Evolutionary conservation across 2,797 vertebrate genomes (phyloP), one percentile per base, ranked within the genome.

Genomic region (Acanthurus leucopareius): DNA sequence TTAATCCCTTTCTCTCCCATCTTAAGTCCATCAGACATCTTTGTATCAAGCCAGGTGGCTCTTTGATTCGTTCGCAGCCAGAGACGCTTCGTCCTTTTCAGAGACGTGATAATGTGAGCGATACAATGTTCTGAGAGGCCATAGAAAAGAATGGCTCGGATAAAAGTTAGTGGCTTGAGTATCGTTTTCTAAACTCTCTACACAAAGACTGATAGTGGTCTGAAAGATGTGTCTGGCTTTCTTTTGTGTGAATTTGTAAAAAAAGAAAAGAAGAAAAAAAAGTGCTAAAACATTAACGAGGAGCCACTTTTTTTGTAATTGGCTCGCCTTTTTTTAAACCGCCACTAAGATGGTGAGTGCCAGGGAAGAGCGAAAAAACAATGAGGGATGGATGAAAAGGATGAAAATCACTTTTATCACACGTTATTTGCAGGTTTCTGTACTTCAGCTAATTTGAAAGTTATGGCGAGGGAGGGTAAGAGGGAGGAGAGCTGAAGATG

Each of bases 371-470:
- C 19, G 63, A 48, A 67, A 72, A 66, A 67, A 72, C 49, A 86
- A 71, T 73, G 66, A 73, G 25, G 22, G 22, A 42, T n/a, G 68
- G 22, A 72, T 56, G 40, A 63, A 82, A 80, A 77, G 35, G 32
- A 35, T 35, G 48, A 77, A 80, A 75, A 72, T 9, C 45, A 70
- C 10, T 17, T 81, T 82, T 86, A 69, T 48, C 69, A 69, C 32
- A 22, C 10, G 17, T 82, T 75, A 82, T 80, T 79, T 75, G 28
- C 48, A 40, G 40, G n/a, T 48, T 35, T 52, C 59, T 83, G 44
- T 60, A 48, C 85, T 79, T 75, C 22, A 53, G 48, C 48, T 64
- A 2, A 82, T 82, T 78, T 69, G 45, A 64, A 58, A 63, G n/a
- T 28, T n/a, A 49, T 44, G 35, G 5, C 13, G 64, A 8, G 35